Conservation (phyloP, 1,140 invertebrate species). For the Ceratina japonica region DNA sequence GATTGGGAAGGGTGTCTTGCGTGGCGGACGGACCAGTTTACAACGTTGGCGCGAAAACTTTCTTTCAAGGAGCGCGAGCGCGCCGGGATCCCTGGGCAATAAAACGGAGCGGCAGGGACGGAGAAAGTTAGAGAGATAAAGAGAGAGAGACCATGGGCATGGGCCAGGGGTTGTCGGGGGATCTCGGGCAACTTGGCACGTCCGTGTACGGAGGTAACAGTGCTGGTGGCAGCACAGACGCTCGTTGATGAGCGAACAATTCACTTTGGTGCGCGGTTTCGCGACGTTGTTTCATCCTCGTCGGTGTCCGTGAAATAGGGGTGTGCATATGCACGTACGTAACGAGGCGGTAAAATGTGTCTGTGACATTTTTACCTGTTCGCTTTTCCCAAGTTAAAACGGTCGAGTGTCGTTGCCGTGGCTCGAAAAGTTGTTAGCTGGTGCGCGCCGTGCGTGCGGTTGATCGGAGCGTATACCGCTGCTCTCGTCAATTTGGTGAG, state of each 20-base stretch:
- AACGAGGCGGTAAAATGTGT: conserved; percentile 30
- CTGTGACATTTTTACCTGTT: conserved; percentile 41
- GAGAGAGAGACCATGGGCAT: conserved; percentile 17
- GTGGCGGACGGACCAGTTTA: neutral
- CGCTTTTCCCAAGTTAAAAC: conserved; percentile 44
- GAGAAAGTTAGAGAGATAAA: conserved; percentile 9
- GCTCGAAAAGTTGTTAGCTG: conserved; percentile 28
- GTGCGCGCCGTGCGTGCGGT: conserved; percentile 47
- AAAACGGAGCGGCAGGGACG: conserved; percentile 15
- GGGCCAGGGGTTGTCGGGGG: conserved; percentile 38
- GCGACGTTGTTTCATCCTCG: conserved; percentile 43
- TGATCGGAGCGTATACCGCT: conserved; percentile 48
- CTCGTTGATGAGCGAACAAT: conserved; percentile 54
- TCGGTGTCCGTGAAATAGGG: conserved; percentile 37
- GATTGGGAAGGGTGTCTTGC: neutral
- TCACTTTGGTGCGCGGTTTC: conserved; percentile 43
- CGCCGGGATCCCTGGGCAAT: conserved; percentile 48
- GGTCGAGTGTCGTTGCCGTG: conserved; percentile 42
- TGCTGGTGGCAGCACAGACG: conserved; percentile 58
- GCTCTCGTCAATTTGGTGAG: conserved; percentile 52
- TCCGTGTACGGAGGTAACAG: conserved; percentile 49
- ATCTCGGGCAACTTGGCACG: conserved; percentile 55
- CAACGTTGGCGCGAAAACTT: conserved; percentile 55
- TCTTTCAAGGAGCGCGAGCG: conserved; percentile 42
- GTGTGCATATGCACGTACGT: conserved; percentile 37